Evolutionary conservation across 2,888 invertebrate genomes (phyloP), one percentile per base, ranked within the genome.

Genomic region (Cephalotes varians): DNA sequence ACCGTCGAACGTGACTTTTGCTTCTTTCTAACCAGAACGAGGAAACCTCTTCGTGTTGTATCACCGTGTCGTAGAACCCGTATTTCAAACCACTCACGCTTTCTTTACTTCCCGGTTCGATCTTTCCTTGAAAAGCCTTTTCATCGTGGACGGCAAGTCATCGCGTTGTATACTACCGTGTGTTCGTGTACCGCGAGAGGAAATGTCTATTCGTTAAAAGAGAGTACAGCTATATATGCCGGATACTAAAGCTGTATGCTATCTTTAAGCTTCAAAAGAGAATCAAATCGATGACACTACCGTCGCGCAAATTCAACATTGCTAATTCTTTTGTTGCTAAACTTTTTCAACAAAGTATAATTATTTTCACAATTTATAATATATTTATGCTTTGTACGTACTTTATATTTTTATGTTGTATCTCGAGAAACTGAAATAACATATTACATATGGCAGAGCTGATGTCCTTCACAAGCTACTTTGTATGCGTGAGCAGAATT

Each of bases 1-100:
- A 90, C 85, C 87, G 86, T 84, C 82, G 88, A 88, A 90, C 89
- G 89, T 90, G 89, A 90, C 89, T 88, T 90, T 88, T 87, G 71
- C 86, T 77, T 60, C 85, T 79, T 82, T 82, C 62, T 40, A 60
- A 81, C 65, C 74, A 25, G 34, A 31, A 62, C 54, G 51, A 74
- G 79, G 65, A 58, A 86, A 79, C 49, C 62, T 83, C 82, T 34
- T 56, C 54, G 49, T 44, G 60, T 79, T 81, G 76, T 65, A 56
- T 71, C 85, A 67, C 56, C 77, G 81, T 80, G 89, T 69, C 84
- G 81, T 47, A 82, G 89, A 84, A 67, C 56, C 49, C n/a, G 74
- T 76, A 74, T 82, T 83, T 69, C 84, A 80, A 64, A 49, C 83
- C 85, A 72, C 83, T 67, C 51, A 56, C 73, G 72, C 56, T 56